These are phyloP conservation scores for Urosaurus nigricauda DNA, from an alignment of 2,797 vertebrate genomes.

Conservation along the genomic window DNA sequence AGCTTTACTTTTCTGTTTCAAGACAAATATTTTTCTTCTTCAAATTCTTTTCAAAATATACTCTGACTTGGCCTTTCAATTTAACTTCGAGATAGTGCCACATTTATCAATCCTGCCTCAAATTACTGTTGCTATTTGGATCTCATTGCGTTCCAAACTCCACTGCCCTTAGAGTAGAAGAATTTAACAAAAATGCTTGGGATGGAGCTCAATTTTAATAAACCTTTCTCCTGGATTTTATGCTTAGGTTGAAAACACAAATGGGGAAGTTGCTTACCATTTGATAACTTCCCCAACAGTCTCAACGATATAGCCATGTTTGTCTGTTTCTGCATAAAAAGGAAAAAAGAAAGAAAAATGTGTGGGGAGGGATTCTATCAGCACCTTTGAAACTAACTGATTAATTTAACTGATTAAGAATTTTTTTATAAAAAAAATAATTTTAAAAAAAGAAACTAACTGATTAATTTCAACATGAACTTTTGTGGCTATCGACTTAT, in stretches of 20 bases:
- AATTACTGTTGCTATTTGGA: neutral
- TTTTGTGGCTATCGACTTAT: no score
- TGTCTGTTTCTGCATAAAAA: no score
- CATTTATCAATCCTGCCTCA: neutral
- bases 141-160: neutral
- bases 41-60: conserved; percentile 16
- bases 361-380: no score
- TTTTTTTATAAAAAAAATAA: no score
- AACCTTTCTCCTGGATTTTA: neutral
- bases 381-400: no score
- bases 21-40: neutral
- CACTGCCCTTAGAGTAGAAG: no score
- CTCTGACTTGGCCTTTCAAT: neutral
- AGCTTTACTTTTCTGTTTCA: neutral
- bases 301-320: no score
- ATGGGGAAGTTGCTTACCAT: neutral
- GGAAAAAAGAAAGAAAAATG: no score
- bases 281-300: neutral
- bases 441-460: no score
- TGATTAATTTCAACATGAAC: no score
- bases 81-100: neutral
- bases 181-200: neutral
- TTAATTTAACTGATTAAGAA: no score
- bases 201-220: neutral
- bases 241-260: neutral